Base-by-base conservation (phyloP, 1,140 invertebrate species). In the Caenorhabditis briggsae region DNA sequence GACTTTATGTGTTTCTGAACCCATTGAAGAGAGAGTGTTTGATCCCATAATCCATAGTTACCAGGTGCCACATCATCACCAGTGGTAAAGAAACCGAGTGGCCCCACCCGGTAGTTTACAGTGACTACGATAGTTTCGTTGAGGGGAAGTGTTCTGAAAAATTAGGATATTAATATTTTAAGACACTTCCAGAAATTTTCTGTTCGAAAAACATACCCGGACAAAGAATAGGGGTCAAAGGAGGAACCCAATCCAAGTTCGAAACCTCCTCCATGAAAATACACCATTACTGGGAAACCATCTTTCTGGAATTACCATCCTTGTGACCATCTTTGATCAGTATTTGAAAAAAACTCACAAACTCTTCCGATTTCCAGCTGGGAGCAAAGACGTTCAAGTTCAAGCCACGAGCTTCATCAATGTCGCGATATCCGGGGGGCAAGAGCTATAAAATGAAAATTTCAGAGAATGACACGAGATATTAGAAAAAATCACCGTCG, bases 201-300 rank as follows among this genome's bases (percentile, higher is more conserved):
- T 46, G 2, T 43, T 46, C 7, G 18, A 7, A 46, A 6, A 18
- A 33, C 16, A 16, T 18, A 70, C 64, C 95, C 96, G 96, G 0
- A 95, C 18, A 94, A 0, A 94, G 94, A 89, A 95, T 95, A 89
- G 25, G 43, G 33, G 33, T 46, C 50, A 94, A 94, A 25, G 94
- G 94, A 2, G 94, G 94, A 8, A 95, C 85, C 94, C 93, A 93
- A n/a, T 82, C 89, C 11, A 88, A 53, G 25, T 59, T 65, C 48
- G 93, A 97, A 98, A 2, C 96, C 96, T 48, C 97, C 97, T 55
- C 97, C 97, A 93, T 96, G 98, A 87, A 98, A 95, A 96, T 96
- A 98, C 50, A 98, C 95, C 95, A 98, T 95, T n/a, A 98, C 96
- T n/a, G 96, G 95, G 65, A 87, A 82, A 5, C 84, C 84, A 14